Percentiles rank a stretch among this genome's conserved stretches.
Evolutionary conservation across 2,113 vertebrate species (phyloP).

Genomic region (Heliornis fulica): DNA sequence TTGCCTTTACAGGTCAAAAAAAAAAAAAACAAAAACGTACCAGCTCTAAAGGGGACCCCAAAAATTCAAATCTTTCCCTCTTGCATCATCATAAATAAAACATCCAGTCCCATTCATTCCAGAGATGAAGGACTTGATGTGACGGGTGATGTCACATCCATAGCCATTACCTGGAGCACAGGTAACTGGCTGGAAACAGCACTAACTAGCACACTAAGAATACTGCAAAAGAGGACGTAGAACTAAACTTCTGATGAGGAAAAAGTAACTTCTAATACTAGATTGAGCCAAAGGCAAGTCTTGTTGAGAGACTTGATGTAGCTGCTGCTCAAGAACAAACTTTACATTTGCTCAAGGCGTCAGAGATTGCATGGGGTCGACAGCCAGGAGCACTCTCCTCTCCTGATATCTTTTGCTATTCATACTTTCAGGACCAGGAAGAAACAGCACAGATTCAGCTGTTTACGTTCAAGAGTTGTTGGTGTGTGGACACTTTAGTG

Average conservation of each 20-base stretch:
- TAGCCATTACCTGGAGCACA: not conserved
- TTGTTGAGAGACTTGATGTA: not conserved
- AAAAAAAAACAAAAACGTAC: not conserved
- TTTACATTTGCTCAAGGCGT: not conserved
- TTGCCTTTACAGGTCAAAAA: not conserved
- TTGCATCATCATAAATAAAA: not conserved
- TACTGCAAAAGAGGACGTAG: not conserved
- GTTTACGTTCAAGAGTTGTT: rapidly evolving
- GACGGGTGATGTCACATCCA: not conserved
- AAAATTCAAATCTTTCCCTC: not conserved
- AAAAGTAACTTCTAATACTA: not conserved
- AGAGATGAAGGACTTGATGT: not conserved
- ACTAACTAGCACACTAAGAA: not conserved
- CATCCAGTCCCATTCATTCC: not conserved
- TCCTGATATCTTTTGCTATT: not conserved
- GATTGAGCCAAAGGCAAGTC: not conserved
- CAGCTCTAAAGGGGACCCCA: not conserved
- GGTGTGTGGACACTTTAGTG: not conserved
- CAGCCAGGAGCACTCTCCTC: rapidly evolving
- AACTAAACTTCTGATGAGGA: not conserved
- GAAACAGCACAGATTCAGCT: not conserved
- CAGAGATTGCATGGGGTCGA: rapidly evolving
- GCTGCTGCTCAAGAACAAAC: not conserved
- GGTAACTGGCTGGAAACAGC: not conserved
- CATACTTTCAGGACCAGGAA: not conserved